Evolutionary conservation across 1,140 invertebrate genomes (phyloP).

Genomic region (Maconellicoccus hirsutus): DNA sequence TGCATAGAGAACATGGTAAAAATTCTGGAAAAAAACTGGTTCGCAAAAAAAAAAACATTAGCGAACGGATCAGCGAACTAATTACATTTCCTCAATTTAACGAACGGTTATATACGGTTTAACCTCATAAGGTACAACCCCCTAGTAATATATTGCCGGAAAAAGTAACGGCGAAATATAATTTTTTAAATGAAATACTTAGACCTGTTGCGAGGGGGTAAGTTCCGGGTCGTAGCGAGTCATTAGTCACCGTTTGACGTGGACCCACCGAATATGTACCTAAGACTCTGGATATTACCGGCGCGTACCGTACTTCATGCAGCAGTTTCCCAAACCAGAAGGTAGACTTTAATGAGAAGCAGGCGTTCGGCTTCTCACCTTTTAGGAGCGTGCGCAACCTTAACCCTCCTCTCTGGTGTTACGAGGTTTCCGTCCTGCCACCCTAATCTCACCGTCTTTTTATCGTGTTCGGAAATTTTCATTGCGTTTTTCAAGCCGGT

Average conservation of each 20-base stretch:
- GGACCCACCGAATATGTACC: not conserved
- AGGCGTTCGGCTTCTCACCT: slow-evolving; percentile 21
- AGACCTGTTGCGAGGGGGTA: slow-evolving; percentile 19
- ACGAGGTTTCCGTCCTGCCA: not conserved
- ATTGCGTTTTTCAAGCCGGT: not conserved
- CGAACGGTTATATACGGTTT: slow-evolving; percentile 20
- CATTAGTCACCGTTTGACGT: slow-evolving; percentile 21
- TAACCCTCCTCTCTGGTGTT: not conserved
- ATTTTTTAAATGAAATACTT: slow-evolving; percentile 21
- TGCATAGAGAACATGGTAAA: not conserved
- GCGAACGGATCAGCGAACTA: slow-evolving; percentile 15
- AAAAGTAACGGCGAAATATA: slow-evolving; percentile 21
- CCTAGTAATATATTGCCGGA: slow-evolving; percentile 15
- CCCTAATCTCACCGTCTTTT: not conserved
- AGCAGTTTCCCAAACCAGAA: not conserved
- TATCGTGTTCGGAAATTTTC: not conserved
- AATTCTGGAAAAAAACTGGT: not conserved
- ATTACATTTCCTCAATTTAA: slow-evolving; percentile 22
- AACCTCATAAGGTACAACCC: slow-evolving; percentile 18
- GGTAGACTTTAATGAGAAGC: slow-evolving; percentile 19
- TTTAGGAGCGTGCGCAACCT: slow-evolving; percentile 16
- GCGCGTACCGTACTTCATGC: not conserved
- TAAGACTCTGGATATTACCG: not conserved
- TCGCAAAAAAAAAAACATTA: slow-evolving; percentile 12
- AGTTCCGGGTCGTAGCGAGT: slow-evolving; percentile 10